These are phyloP conservation scores for Ceratotherium simum DNA, from an alignment of 2,113 vertebrate species.

Conservation along the genomic window DNA sequence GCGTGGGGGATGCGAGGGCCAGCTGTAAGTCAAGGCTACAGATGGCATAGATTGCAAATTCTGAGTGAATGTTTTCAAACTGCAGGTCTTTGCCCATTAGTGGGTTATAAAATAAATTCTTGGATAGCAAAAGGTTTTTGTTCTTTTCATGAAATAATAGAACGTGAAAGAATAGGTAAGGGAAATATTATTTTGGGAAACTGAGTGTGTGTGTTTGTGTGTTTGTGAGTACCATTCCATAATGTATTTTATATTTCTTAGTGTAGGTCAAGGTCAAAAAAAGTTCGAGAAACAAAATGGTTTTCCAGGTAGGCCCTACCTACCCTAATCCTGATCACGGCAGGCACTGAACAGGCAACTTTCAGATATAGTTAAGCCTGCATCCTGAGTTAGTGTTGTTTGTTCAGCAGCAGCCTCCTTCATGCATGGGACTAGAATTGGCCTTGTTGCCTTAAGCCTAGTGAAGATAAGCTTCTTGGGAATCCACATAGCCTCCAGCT, in stretches of 20 bases:
- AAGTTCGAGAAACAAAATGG: background rate
- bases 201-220: background rate
- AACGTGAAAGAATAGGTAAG: background rate
- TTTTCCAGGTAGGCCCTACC: background rate
- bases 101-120: background rate
- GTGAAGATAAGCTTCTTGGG: background rate
- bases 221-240: background rate
- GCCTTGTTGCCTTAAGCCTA: background rate
- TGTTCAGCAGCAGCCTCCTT: background rate
- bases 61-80: background rate
- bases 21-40: background rate
- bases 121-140: background rate
- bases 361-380: background rate
- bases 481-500: background rate
- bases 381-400: background rate
- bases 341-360: background rate
- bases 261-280: background rate
- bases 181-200: background rate
- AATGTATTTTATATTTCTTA: background rate
- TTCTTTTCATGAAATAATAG: conserved; percentile 19
- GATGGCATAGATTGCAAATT: background rate
- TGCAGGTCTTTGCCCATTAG: background rate
- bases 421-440: background rate
- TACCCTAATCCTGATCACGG: background rate
- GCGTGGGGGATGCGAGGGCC: background rate